Percentiles rank a stretch among this genome's conserved stretches.
Evolutionary conservation across 2,888 invertebrate species (phyloP).

Genomic region (Rapana venosa): DNA sequence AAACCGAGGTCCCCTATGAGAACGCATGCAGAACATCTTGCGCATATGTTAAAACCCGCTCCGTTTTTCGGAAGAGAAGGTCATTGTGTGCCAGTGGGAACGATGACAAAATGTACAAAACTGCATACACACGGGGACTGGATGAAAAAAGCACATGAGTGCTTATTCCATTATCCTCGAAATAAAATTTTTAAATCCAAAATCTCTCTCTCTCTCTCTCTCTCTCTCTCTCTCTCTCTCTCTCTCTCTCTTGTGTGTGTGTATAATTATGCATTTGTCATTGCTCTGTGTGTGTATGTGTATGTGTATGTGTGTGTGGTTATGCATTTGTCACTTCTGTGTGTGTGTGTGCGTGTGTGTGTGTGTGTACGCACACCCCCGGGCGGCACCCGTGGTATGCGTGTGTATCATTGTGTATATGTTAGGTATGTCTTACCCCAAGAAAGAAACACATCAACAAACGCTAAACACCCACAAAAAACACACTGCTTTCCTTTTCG

Average conservation of each 20-base stretch:
- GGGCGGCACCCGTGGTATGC: too few relatives aligned
- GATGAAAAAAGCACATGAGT: too few relatives aligned
- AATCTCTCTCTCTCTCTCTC: constrained; percentile 1
- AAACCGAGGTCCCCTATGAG: too few relatives aligned
- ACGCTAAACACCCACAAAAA: neutral
- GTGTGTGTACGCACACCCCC: neutral
- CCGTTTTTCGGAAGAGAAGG: too few relatives aligned
- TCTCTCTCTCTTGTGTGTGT: neutral
- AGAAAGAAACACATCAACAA: neutral
- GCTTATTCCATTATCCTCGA: too few relatives aligned
- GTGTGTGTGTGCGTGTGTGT: neutral
- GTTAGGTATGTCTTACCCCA: neutral
- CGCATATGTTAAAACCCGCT: too few relatives aligned
- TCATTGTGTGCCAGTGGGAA: too few relatives aligned
- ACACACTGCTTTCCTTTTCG: too few relatives aligned
- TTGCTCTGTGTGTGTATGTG: neutral
- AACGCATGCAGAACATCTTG: too few relatives aligned
- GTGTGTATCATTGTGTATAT: neutral
- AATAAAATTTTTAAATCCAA: too few relatives aligned
- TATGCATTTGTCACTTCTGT: neutral
- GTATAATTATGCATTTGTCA: neutral
- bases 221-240: constrained; percentile 1
- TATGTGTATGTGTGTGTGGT: neutral
- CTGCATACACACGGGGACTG: too few relatives aligned
- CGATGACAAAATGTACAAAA: too few relatives aligned